Base-by-base conservation (phyloP, 2,888 invertebrate genomes). In the Odontocerum albicorne region DNA sequence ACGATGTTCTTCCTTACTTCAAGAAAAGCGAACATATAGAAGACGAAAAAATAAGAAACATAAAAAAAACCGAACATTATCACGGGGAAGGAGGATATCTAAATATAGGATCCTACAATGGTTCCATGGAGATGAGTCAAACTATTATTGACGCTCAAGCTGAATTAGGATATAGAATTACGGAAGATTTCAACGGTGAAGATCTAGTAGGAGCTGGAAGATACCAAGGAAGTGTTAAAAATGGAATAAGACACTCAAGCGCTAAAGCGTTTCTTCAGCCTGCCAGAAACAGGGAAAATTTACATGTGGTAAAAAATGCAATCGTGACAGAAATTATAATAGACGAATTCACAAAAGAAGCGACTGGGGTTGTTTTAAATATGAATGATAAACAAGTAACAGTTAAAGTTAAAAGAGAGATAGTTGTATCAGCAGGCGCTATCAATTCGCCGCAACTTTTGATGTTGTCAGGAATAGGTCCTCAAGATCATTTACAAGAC, bases 21-120 rank as follows among this genome's bases (percentile, higher is more conserved):
- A 82, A 83, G 60, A 92, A 89, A 71, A 82, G 87, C 1, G 91
- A 93, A 72, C 86, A 90, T 67, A 88, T 87, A 71, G 78, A 79
- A 52, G 20, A 46, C 16, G 40, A 40, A 17, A 12, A 16, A 20
- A 3, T 21, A 3, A 40, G 21, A 21, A 4, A 40, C 13, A 27
- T 27, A 10, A 20, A 40, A 8, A 21, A 21, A 4, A 40, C 20
- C 10, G 40, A 40, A 20, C 27, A 27, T 0, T 89, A 85, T 64
- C 92, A 91, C 65, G 82, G 83, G 0, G 80, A 73, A 0, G 86
- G 83, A 1, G 93, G 93, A 0, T 86, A 85, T 42, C 68, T 92
- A 42, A 81, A 84, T 0, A 79, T 92, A 2, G 92, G 92, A 66
- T 71, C 86, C 66, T 89, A 85, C 62, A 80, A 81, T 15, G 86